Conservation (phyloP, 2,888 invertebrate species). For the Zelleria hepariella region DNA sequence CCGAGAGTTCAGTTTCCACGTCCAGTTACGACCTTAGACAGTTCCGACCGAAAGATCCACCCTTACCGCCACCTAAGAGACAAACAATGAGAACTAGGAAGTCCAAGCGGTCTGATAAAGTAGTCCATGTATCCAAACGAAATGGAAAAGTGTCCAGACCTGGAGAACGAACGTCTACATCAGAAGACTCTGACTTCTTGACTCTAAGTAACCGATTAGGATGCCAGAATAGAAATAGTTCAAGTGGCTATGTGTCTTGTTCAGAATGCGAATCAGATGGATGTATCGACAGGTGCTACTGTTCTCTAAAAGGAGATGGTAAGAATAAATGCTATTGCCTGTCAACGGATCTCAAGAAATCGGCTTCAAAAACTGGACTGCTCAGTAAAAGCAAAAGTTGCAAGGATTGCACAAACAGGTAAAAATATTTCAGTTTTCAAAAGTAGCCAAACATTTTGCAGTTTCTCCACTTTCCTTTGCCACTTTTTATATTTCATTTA, state of each 20-base stretch:
- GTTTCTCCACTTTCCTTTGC: conserved; percentile 58
- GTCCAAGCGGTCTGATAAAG: conserved; percentile 53
- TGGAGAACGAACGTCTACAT: conserved; percentile 74
- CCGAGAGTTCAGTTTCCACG: conserved; percentile 74
- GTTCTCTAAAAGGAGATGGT: conserved; percentile 77
- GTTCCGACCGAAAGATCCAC: conserved; percentile 71
- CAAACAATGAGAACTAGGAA: conserved; percentile 52
- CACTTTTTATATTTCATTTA: conserved; percentile 46
- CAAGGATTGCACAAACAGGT: conserved; percentile 50
- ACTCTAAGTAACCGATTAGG: conserved; percentile 72
- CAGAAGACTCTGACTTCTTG: conserved; percentile 74
- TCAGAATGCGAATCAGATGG: conserved; percentile 92
- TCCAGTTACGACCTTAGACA: conserved; percentile 75
- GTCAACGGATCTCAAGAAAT: conserved; percentile 60
- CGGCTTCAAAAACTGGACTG: conserved; percentile 40
- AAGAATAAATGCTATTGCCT: conserved; percentile 76
- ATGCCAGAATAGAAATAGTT: conserved; percentile 75
- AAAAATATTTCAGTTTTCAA: conserved; percentile 1
- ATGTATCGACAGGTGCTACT: conserved; percentile 90
- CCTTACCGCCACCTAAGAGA: conserved; percentile 49
- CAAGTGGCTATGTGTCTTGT: conserved; percentile 85
- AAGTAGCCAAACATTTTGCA: conserved; percentile 18
- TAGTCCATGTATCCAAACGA: conserved; percentile 51
- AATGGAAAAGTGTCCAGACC: conserved; percentile 60
- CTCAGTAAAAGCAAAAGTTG: conserved; percentile 48